These are phyloP conservation scores for Acrobasis repandana DNA, from an alignment of 2,888 invertebrate species.

Conservation along the genomic window DNA sequence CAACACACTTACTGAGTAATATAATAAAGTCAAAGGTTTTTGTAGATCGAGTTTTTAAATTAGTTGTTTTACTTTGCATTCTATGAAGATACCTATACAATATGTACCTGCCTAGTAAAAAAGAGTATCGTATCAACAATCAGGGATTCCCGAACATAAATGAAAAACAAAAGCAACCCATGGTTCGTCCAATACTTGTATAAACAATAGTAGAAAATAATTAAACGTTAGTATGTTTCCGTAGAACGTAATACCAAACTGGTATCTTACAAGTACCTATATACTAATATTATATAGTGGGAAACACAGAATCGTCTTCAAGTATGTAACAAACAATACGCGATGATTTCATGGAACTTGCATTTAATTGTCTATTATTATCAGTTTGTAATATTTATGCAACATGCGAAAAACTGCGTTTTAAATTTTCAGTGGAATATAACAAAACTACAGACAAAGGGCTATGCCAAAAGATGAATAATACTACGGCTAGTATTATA, in stretches of 20 bases:
- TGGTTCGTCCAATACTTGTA: neutral
- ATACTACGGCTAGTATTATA: too few species aligned
- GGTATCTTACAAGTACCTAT: neutral
- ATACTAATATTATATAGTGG: neutral
- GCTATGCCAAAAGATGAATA: too few species aligned
- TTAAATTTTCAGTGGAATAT: too few species aligned
- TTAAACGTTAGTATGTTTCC: slow-evolving; percentile 3
- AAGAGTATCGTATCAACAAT: neutral
- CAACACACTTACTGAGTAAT: too few species aligned
- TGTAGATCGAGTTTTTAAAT: too few species aligned
- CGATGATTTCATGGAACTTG: neutral
- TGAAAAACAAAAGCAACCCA: neutral
- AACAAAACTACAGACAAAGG: too few species aligned
- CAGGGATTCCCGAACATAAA: slow-evolving; percentile 2
- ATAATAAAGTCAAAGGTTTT: too few species aligned
- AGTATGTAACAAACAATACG: slow-evolving; percentile 6
- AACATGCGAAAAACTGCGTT: too few species aligned
- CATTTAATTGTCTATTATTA: slow-evolving; percentile 5
- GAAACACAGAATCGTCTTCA: slow-evolving; percentile 6
- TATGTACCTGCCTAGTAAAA: too few species aligned
- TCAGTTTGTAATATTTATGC: neutral
- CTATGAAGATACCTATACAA: too few species aligned
- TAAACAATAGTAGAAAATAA: slow-evolving; percentile 9
- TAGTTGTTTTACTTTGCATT: too few species aligned
- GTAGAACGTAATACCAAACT: slow-evolving; percentile 8